phyloP scores from a whole-genome alignment of 2,888 invertebrate genomes.

The Sesia apiformis region DNA sequence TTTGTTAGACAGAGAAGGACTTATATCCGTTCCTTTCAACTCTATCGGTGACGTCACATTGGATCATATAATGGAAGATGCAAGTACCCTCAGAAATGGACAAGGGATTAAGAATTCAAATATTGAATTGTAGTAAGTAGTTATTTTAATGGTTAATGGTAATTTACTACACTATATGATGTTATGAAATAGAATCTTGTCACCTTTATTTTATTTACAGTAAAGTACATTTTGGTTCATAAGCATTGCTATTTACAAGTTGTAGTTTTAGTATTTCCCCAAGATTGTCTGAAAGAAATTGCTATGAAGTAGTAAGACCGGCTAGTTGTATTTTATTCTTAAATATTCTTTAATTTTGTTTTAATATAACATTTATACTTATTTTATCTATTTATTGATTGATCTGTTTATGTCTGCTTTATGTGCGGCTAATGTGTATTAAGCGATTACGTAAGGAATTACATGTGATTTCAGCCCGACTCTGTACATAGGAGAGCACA shows the following conservation, averaged over 20 bases:
- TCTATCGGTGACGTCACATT: slow-evolving; percentile 92
- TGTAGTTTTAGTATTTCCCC: background rate
- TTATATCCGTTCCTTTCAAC: slow-evolving; percentile 90
- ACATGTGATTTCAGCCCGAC: slow-evolving; percentile 80
- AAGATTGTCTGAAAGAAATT: background rate
- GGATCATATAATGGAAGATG: slow-evolving; percentile 78
- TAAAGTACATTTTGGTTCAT: too few species aligned
- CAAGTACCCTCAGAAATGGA: slow-evolving; percentile 66
- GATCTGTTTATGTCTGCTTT: too few species aligned
- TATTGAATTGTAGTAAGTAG: slow-evolving; percentile 76
- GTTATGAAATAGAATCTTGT: too few species aligned
- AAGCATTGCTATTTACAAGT: too few species aligned
- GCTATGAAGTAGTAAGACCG: too few species aligned
- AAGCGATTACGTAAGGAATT: too few species aligned
- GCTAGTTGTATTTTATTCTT: background rate
- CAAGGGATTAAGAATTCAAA: slow-evolving; percentile 75
- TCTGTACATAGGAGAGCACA: slow-evolving; percentile 91
- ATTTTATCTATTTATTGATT: too few species aligned
- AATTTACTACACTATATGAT: slow-evolving; percentile 47
- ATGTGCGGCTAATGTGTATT: too few species aligned
- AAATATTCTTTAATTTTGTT: background rate
- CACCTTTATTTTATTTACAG: too few species aligned
- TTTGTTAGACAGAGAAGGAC: slow-evolving; percentile 81
- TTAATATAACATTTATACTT: background rate
- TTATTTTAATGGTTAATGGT: slow-evolving; percentile 37